Conservation (phyloP, 2,113 vertebrate genomes). For the Penelope pileata region DNA sequence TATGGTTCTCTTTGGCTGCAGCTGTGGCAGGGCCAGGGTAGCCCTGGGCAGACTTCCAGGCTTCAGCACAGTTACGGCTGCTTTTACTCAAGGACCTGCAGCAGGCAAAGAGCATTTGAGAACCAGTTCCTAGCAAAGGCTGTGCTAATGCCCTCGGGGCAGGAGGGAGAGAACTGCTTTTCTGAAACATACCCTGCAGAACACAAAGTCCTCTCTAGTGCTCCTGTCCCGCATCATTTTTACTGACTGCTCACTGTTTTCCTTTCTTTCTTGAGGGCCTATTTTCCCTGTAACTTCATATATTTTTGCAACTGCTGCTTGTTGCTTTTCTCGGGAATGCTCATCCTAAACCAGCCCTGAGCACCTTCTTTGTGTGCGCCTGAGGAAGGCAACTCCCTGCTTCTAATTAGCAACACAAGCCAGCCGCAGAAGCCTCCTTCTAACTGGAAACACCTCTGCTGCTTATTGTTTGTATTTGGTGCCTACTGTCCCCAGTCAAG, state of each 20-base stretch:
- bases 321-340: background rate
- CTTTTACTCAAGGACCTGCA: background rate
- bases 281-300: background rate
- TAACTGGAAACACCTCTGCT: constrained; percentile 19
- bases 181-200: background rate
- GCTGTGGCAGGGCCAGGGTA: background rate
- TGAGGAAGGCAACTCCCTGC: background rate
- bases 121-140: background rate
- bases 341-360: background rate
- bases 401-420: constrained; percentile 18
- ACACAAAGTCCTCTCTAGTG: background rate
- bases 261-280: background rate
- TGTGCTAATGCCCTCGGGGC: background rate
- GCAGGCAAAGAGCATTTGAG: background rate
- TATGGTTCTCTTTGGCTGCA: background rate
- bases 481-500: background rate
- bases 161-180: background rate
- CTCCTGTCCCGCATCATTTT: background rate
- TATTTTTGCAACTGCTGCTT: background rate
- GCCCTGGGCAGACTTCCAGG: background rate
- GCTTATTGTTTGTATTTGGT: background rate
- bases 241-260: background rate
- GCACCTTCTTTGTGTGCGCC: background rate
- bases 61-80: background rate
- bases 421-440: background rate